phyloP scores from a whole-genome alignment of 1,140 invertebrate genomes.

The Nilaparvata lugens region DNA sequence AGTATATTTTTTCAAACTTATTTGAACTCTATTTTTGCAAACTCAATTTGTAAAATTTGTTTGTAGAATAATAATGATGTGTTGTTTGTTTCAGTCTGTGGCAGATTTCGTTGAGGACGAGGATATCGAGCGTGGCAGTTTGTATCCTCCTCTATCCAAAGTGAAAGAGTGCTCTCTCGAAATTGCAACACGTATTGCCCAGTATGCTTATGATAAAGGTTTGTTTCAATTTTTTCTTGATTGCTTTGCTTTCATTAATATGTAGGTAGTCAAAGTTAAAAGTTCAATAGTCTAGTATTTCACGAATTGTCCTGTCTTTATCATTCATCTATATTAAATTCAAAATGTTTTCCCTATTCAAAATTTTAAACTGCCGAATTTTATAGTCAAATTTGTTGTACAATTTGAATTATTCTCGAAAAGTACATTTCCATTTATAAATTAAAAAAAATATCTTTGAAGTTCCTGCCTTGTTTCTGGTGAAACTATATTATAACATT shows the following conservation, averaged over 20 bases:
- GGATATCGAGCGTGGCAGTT: conserved; percentile 57
- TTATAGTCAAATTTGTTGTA: too few species aligned
- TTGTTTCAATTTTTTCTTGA: conserved; percentile 22
- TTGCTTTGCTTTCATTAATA: background rate
- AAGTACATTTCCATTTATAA: too few species aligned
- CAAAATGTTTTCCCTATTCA: conserved; percentile 11
- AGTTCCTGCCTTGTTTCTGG: too few species aligned
- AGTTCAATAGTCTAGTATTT: background rate
- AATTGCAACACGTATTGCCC: conserved; percentile 58
- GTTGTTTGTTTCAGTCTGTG: conserved; percentile 46
- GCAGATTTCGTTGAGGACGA: conserved; percentile 56
- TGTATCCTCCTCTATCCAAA: conserved; percentile 65
- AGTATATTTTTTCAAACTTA: too few species aligned
- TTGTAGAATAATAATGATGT: too few species aligned
- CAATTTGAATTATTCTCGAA: too few species aligned
- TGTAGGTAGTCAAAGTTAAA: background rate
- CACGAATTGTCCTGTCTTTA: background rate
- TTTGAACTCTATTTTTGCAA: too few species aligned
- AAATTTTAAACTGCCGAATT: background rate
- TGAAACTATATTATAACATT: too few species aligned
- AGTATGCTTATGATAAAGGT: conserved; percentile 58
- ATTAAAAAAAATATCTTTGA: too few species aligned
- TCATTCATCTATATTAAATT: background rate
- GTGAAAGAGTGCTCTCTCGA: conserved; percentile 63
- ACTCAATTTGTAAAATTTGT: too few species aligned